Conservation (phyloP, 2,797 vertebrate species). For the Mormyrops attenuatus region DNA sequence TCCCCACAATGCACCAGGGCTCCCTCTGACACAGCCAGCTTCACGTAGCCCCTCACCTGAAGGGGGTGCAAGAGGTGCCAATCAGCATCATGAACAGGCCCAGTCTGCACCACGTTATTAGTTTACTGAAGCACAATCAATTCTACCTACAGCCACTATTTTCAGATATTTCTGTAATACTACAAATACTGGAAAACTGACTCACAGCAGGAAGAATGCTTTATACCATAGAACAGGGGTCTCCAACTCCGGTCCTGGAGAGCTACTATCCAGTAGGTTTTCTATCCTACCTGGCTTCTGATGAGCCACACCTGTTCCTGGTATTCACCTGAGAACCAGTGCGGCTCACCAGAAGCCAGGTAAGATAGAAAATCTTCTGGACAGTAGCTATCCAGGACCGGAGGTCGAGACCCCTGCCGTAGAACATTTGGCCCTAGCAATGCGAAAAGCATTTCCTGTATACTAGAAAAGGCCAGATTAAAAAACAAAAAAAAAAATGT, state of each 20-base stretch:
- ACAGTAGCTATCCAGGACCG: too few species aligned
- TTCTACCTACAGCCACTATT: not conserved
- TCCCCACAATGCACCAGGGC: constrained; percentile 82
- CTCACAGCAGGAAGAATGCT: not conserved
- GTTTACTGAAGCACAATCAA: not conserved
- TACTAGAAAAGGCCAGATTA: not conserved
- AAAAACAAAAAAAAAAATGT: not conserved
- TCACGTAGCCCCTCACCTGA: constrained; percentile 80
- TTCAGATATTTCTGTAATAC: not conserved
- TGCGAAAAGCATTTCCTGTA: not conserved
- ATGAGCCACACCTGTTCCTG: too few species aligned
- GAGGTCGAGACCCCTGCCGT: too few species aligned
- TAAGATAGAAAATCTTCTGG: too few species aligned
- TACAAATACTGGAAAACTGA: not conserved
- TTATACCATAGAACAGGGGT: not conserved
- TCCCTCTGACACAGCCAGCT: constrained; percentile 75
- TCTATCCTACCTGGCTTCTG: too few species aligned
- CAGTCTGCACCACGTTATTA: not conserved
- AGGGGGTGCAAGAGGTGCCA: not conserved
- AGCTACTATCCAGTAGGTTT: too few species aligned
- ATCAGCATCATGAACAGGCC: not conserved
- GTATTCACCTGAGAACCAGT: too few species aligned
- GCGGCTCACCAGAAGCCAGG: too few species aligned
- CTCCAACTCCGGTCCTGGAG: too few species aligned
- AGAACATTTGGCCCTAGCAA: not conserved